phyloP scores from a whole-genome alignment of 2,113 vertebrate species.

The Perca schrenkii region DNA sequence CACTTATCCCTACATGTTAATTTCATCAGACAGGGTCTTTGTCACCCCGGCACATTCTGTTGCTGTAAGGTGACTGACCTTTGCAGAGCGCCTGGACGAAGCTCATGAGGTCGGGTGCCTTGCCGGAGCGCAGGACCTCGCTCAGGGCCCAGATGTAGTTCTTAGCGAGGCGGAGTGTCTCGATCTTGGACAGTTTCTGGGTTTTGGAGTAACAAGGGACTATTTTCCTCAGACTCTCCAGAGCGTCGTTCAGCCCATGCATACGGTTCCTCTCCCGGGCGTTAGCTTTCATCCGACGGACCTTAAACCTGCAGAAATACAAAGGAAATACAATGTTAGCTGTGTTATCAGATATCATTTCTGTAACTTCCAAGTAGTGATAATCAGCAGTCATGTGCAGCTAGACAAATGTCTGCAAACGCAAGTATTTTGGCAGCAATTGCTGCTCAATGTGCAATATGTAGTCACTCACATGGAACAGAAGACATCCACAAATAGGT shows the following conservation, averaged over 20 bases:
- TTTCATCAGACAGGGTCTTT: neutral
- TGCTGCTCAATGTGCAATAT: neutral
- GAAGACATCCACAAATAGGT: neutral
- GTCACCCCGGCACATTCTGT: neutral
- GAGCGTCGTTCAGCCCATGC: conserved; percentile 96
- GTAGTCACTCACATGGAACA: neutral
- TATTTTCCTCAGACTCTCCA: conserved; percentile 98
- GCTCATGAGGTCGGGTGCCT: conserved; percentile 95
- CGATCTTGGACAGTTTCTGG: conserved; percentile 98
- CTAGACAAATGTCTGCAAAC: neutral
- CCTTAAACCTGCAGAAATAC: conserved; percentile 87
- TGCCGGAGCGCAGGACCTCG: conserved; percentile 95
- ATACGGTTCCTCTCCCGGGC: conserved; percentile 97
- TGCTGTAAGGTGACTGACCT: conserved; percentile 67
- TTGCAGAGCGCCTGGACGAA: conserved; percentile 99
- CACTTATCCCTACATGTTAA: neutral
- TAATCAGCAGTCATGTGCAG: neutral
- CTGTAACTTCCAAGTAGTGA: neutral
- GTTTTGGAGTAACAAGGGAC: conserved; percentile 99
- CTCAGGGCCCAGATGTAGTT: conserved; percentile 99
- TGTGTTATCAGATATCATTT: neutral
- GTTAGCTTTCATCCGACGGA: conserved; percentile 97
- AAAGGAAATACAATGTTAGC: neutral
- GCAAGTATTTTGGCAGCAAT: neutral
- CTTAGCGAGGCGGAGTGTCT: conserved; percentile 96